These are phyloP conservation scores for Macquaria australasica DNA, from an alignment of 2,113 vertebrate species.

Conservation along the genomic window DNA sequence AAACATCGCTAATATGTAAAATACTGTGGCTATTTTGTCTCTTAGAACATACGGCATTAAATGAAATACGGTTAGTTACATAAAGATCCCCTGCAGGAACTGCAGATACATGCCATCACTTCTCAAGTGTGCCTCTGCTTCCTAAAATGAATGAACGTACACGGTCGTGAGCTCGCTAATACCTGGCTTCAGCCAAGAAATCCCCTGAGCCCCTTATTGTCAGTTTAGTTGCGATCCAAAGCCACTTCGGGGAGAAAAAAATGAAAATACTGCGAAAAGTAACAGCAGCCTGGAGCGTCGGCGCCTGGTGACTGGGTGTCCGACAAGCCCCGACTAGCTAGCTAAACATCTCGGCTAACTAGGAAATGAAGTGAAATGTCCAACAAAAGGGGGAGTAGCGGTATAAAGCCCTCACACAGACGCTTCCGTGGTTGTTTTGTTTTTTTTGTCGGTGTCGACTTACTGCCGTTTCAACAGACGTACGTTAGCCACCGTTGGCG, in stretches of 20 bases:
- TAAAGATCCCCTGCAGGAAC: slow-evolving; percentile 12
- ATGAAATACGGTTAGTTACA: slow-evolving; percentile 27
- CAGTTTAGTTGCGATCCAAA: neutral
- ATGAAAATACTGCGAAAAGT: slow-evolving; percentile 18
- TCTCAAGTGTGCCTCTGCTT: slow-evolving; percentile 32
- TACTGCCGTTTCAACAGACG: neutral
- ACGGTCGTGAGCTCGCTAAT: slow-evolving; percentile 15
- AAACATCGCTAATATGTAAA: neutral
- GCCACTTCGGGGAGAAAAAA: neutral
- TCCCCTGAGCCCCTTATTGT: neutral
- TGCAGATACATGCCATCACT: slow-evolving; percentile 23
- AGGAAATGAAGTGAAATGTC: slow-evolving; percentile 35
- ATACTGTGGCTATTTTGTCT: neutral
- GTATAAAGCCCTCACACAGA: neutral
- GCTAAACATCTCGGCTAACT: slow-evolving; percentile 48
- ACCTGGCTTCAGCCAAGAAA: neutral
- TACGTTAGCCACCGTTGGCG: slow-evolving; percentile 14
- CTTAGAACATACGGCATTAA: neutral
- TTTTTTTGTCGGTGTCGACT: slow-evolving; percentile 13
- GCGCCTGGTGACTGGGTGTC: neutral
- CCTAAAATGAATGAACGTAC: slow-evolving; percentile 39
- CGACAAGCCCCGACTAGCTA: slow-evolving; percentile 43
- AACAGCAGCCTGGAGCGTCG: slow-evolving; percentile 8
- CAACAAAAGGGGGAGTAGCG: neutral
- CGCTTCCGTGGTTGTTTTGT: neutral